Evolutionary conservation across 35 echinoderm and acorn worm species (phyloP).

Genomic region (Ophiothrix spiculata): DNA sequence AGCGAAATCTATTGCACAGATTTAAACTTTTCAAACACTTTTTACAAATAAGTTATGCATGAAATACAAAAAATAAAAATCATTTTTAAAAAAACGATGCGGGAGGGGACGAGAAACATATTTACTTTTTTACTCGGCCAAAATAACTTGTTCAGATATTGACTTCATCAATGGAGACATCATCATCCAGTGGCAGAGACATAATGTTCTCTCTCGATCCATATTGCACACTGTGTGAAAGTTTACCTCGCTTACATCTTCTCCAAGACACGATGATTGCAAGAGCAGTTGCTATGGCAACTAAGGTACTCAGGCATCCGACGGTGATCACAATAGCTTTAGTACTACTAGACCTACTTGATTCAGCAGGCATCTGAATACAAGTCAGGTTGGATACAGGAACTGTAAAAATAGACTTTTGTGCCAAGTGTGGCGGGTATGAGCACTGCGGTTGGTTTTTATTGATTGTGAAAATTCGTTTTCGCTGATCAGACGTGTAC

Average conservation of each 20-base stretch:
- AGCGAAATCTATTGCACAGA: too few species aligned
- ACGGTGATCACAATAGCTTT: constrained; percentile 3
- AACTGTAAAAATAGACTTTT: neutral
- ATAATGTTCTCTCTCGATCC: constrained; percentile 1
- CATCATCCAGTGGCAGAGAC: constrained; percentile 21
- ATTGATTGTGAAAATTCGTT: neutral
- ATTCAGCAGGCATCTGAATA: neutral
- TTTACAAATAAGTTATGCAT: too few species aligned
- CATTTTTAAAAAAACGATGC: too few species aligned
- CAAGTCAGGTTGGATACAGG: constrained; percentile 25
- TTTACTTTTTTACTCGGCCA: too few species aligned
- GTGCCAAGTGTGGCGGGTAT: constrained; percentile 6
- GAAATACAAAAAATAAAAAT: too few species aligned
- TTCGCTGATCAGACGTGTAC: neutral
- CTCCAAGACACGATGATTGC: neutral
- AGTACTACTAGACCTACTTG: neutral
- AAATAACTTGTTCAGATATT: too few species aligned
- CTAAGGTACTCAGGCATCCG: neutral
- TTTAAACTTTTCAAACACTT: too few species aligned
- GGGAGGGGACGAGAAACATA: too few species aligned
- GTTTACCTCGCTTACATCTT: constrained; percentile 7
- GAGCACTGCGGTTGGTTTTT: neutral
- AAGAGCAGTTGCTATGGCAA: neutral
- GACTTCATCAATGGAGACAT: neutral
- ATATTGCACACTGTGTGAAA: neutral